Evolutionary conservation across 2,113 vertebrate genomes (phyloP).

Genomic region (Erpornis zantholeuca): DNA sequence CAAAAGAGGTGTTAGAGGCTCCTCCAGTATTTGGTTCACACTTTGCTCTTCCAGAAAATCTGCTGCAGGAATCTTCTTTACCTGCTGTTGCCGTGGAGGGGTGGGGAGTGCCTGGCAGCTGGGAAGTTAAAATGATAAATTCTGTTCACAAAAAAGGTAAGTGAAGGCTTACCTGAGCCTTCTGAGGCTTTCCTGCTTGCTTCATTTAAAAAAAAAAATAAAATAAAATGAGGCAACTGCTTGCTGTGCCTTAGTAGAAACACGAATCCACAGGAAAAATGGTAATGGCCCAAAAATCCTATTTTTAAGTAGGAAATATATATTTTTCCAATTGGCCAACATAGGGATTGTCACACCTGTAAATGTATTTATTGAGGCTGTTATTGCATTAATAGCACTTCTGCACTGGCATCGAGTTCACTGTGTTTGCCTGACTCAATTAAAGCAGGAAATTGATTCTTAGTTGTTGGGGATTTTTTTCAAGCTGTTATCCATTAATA

Average conservation of each 20-base stretch:
- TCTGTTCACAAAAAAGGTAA: background rate
- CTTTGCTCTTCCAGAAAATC: background rate
- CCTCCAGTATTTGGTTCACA: accelerated
- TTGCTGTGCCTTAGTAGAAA: background rate
- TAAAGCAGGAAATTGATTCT: background rate
- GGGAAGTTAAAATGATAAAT: background rate
- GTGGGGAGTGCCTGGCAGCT: background rate
- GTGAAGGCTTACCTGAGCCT: no score
- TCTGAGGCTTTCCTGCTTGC: background rate
- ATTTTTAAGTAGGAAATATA: background rate
- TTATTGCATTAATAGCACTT: background rate
- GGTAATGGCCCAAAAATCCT: background rate
- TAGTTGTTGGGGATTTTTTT: background rate
- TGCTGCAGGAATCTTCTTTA: background rate
- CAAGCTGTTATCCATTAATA: background rate
- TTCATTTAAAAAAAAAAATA: background rate
- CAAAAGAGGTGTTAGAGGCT: background rate
- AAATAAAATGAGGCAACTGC: background rate
- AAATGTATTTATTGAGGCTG: background rate
- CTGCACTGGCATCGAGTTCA: background rate
- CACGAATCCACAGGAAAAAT: background rate
- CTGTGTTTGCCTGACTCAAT: background rate
- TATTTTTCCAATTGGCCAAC: background rate
- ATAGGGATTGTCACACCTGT: background rate
- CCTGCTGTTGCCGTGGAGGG: accelerated